A percentile compares a stretch with the other conserved stretches of the same genome.
Conservation (phyloP, 1,140 invertebrate genomes). For the Pachyrhynchus sulphureomaculatus region DNA sequence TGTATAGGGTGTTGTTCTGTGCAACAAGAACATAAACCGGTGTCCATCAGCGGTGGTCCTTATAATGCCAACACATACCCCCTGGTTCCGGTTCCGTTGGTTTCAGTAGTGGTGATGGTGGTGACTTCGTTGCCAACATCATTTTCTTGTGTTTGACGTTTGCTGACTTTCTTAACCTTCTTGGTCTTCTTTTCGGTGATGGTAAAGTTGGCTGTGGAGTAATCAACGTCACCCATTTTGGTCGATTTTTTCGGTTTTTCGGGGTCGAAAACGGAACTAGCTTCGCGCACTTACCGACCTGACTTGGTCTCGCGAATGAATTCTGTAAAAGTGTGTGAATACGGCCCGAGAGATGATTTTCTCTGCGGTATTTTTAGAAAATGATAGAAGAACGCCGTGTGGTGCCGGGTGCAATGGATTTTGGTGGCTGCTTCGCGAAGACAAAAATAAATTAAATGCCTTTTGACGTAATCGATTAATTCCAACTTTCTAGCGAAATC, state of each 20-base stretch:
- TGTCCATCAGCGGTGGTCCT: constrained; percentile 1
- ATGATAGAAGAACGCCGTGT: constrained; percentile 50
- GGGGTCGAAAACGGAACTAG: constrained; percentile 15
- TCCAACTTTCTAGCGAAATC: constrained; percentile 11
- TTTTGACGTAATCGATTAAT: constrained; percentile 37
- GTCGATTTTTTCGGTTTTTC: constrained; percentile 8
- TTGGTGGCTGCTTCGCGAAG: constrained; percentile 14
- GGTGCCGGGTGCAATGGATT: constrained; percentile 45
- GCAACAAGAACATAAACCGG: not conserved
- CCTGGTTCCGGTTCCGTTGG: constrained; percentile 63
- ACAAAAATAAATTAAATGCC: constrained; percentile 37
- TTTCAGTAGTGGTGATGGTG: constrained; percentile 79
- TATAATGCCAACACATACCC: constrained; percentile 73
- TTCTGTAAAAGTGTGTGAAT: constrained; percentile 46
- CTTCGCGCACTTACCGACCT: constrained; percentile 37
- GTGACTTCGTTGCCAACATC: constrained; percentile 71
- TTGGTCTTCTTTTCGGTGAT: constrained; percentile 82
- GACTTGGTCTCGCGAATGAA: constrained; percentile 40
- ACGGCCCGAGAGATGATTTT: constrained; percentile 39
- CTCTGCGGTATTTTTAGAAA: constrained; percentile 51
- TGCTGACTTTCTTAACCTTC: constrained; percentile 85
- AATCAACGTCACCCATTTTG: constrained; percentile 81
- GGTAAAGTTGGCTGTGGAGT: constrained; percentile 75
- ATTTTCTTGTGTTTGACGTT: constrained; percentile 73
- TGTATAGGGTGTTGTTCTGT: constrained; percentile 1